Evolutionary conservation across 2,888 invertebrate species (phyloP).

Genomic region (Lasiommata megera): DNA sequence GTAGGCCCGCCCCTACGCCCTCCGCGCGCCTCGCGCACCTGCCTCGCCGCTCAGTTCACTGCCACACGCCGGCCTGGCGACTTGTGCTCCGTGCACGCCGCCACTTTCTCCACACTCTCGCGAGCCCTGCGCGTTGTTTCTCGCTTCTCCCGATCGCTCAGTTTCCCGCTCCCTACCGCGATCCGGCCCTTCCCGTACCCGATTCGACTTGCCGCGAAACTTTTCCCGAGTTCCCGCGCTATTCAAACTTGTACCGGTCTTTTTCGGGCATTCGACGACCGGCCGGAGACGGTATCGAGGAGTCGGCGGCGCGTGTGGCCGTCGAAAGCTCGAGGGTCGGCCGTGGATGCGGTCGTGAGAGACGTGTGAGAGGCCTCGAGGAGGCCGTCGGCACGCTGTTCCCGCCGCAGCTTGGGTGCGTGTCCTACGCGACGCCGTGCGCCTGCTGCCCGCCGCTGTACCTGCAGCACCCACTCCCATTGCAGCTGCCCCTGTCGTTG

Average conservation of each 20-base stretch:
- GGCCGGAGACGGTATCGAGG: constrained; percentile 42
- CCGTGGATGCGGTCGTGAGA: constrained; percentile 78
- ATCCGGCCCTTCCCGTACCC: constrained; percentile 53
- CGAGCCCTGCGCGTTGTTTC: constrained; percentile 75
- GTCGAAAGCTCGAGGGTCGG: constrained; percentile 68
- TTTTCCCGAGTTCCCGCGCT: constrained; percentile 58
- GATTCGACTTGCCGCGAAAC: constrained; percentile 55
- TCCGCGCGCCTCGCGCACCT: constrained; percentile 70
- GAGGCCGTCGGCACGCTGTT: constrained; percentile 82
- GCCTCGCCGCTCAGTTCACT: constrained; percentile 57
- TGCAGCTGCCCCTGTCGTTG: constrained; percentile 72
- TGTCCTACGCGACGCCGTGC: constrained; percentile 79
- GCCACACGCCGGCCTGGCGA: constrained; percentile 62
- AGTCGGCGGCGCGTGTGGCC: constrained; percentile 65
- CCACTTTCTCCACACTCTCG: constrained; percentile 77
- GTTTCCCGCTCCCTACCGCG: constrained; percentile 69
- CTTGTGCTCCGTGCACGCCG: constrained; percentile 79
- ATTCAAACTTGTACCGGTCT: constrained; percentile 31
- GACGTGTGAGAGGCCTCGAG: constrained; percentile 74
- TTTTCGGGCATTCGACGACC: constrained; percentile 31
- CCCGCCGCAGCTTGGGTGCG: constrained; percentile 81
- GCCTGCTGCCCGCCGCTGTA: constrained; percentile 74
- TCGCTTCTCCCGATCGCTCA: constrained; percentile 73
- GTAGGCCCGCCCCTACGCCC: constrained; percentile 77
- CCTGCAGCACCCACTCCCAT: constrained; percentile 71